Percentiles rank a stretch among this genome's conserved stretches.
Evolutionary conservation across 2,888 invertebrate species (phyloP).

Genomic region (Catonia carolina): DNA sequence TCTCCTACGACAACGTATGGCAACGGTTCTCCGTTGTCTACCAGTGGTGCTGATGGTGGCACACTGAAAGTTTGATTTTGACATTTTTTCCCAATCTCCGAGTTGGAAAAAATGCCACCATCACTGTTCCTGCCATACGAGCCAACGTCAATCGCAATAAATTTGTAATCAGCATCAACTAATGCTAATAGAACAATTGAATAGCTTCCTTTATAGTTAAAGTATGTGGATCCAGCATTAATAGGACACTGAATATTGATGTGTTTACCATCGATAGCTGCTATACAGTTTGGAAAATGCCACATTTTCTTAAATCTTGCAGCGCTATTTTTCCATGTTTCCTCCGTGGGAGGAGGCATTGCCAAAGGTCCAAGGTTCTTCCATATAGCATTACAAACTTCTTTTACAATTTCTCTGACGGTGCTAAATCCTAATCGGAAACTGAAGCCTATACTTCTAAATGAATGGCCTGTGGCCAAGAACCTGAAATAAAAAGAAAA

Average conservation of each 20-base stretch:
- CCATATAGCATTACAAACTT: conserved; percentile 37
- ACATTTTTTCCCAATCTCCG: neutral
- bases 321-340: too few relatives aligned
- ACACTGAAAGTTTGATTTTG: neutral
- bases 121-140: too few relatives aligned
- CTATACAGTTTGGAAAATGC: too few relatives aligned
- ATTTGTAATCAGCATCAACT: too few relatives aligned
- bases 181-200: too few relatives aligned
- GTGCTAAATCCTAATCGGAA: conserved; percentile 37
- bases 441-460: conserved; percentile 35
- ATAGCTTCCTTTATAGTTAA: too few relatives aligned
- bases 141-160: too few relatives aligned
- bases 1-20: conserved; percentile 8
- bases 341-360: conserved; percentile 21
- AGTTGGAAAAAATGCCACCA: too few relatives aligned
- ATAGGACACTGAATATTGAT: too few relatives aligned
- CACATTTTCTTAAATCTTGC: too few relatives aligned
- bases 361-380: conserved; percentile 15
- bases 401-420: conserved; percentile 34
- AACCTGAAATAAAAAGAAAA: conserved; percentile 31
- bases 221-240: too few relatives aligned
- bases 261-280: too few relatives aligned
- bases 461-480: conserved; percentile 35
- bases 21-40: neutral
- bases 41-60: neutral